Conservation (phyloP, 1,140 invertebrate genomes). For the Pseudobourletiella spinata region DNA sequence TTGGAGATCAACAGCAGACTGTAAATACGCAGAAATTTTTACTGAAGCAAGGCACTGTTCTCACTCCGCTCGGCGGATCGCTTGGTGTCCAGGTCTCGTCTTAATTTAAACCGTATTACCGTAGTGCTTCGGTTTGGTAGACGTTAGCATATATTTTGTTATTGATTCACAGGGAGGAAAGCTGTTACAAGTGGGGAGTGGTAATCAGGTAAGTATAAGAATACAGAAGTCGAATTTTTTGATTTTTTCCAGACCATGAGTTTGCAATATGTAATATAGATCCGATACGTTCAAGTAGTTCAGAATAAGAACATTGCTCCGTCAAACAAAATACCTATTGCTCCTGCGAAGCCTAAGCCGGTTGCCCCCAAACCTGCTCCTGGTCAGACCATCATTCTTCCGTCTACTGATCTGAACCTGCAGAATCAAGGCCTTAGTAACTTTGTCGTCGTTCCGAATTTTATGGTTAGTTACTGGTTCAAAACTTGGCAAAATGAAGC, state of each 20-base stretch:
- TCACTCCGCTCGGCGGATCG: constrained; percentile 14
- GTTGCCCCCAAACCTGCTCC: constrained; percentile 29
- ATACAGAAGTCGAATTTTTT: too few species aligned
- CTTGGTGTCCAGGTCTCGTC: too few species aligned
- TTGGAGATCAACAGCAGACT: constrained; percentile 31
- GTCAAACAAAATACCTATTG: constrained; percentile 32
- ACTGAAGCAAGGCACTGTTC: constrained; percentile 25
- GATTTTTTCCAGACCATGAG: too few species aligned
- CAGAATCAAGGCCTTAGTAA: constrained; percentile 25
- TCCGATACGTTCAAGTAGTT: constrained; percentile 28
- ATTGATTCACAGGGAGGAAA: constrained; percentile 8
- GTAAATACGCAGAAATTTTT: constrained; percentile 11
- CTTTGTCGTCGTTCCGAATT: constrained; percentile 32
- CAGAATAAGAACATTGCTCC: constrained; percentile 17
- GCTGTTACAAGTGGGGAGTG: not conserved
- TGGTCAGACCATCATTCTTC: constrained; percentile 29
- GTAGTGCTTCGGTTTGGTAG: too few species aligned
- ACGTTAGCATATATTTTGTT: too few species aligned
- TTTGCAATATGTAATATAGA: too few species aligned
- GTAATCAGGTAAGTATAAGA: constrained; percentile 15
- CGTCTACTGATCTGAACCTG: constrained; percentile 21
- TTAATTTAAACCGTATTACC: too few species aligned
- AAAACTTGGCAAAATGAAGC: too few species aligned
- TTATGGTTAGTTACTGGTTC: constrained; percentile 17
- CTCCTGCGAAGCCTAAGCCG: constrained; percentile 31